Base-by-base conservation (phyloP, 2,888 invertebrate genomes). In the Cantharis nigra region DNA sequence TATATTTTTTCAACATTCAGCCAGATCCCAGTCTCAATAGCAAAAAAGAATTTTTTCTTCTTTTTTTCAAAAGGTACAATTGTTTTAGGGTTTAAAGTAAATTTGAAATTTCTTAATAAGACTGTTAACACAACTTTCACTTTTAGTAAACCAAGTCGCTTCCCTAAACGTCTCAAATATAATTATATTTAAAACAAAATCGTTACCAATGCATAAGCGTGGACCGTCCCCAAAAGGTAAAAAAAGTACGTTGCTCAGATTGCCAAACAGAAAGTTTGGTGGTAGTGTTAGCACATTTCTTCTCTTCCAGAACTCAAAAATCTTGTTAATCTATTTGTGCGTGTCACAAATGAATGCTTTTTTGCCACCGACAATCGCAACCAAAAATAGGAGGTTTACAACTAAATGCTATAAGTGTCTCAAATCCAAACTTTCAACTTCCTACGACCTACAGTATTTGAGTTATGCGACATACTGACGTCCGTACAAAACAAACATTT, bases 211-310 rank as follows among this genome's bases (percentile, higher is more conserved):
- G 83, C 91, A 91, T 85, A 90, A 90, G 79, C 91, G 87, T 5
- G 91, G 91, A 0, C 91, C 91, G 84, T 91, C 91, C 3, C 91
- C 91, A 83, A 91, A 91, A 0, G 91, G 9, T 3, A 26, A 4
- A 49, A 49, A n/a, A n/a, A 49, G 7, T 49, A 49, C 7, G 11
- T 49, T n/a, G 7, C n/a, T n/a, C n/a, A 49, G n/a, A 49, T 49
- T 49, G 7, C 49, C 49, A 5, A 49, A n/a, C 2, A 49, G 7
- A n/a, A 49, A 4, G n/a, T 49, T 49, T n/a, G 49, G 49, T 49
- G 49, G n/a, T n/a, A 49, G n/a, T 7, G 49, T 49, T 49, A 5
- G n/a, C 7, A 49, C 49, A 49, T 49, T 49, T 49, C 7, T n/a
- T n/a, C n/a, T 49, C 7, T 49, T 49, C 49, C 49, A 49, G 4